Base-by-base conservation (phyloP, 92 coral and sea anemone species). In the Epizoanthus ramosus region DNA sequence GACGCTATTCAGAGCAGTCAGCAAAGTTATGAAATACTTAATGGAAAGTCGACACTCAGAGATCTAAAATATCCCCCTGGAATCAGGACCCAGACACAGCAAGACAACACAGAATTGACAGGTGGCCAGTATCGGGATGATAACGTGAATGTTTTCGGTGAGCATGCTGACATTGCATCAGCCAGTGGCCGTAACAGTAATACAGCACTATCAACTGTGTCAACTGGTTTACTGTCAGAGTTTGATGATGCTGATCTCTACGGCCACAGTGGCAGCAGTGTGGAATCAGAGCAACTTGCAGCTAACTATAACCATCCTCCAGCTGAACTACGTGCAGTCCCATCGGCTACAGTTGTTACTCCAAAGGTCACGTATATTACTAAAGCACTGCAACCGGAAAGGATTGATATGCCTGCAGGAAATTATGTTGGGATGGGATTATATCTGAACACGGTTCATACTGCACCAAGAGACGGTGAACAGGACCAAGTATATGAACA, bases 61-160 rank as follows among this genome's bases (percentile, higher is more conserved):
- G 70, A 59, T 41, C 3, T 60, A 31, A 60, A 63, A 54, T 77
- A 61, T 14, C 82, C 82, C 28, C 82, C 82, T 41, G 71, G 71
- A 9, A 60, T 14, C 31, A 39, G 24, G 47, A 7, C 10, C 15
- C 54, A 15, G 17, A 5, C 9, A 21, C 54, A 75, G 68, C 50
- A 57, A 8, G 9, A 57, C 33, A 37, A 13, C 4, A 9, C 25
- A 16, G 53, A 25, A 35, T 0, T 19, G 14, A 12, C 24, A 6
- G 17, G 21, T 28, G 35, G 8, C 54, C 68, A n/a, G 21, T 23
- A 18, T 24, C 43, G 16, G 33, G 67, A 56, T 9, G 3, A 28
- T 6, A 28, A 39, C 9, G 35, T 1, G 14, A 56, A 45, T 75
- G 22, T 23, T 4, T 15, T 61, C 19, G 17, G 31, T n/a, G 80